Evolutionary conservation across 2,888 invertebrate species (phyloP).

Genomic region (Xanthorhoe spadicearia): DNA sequence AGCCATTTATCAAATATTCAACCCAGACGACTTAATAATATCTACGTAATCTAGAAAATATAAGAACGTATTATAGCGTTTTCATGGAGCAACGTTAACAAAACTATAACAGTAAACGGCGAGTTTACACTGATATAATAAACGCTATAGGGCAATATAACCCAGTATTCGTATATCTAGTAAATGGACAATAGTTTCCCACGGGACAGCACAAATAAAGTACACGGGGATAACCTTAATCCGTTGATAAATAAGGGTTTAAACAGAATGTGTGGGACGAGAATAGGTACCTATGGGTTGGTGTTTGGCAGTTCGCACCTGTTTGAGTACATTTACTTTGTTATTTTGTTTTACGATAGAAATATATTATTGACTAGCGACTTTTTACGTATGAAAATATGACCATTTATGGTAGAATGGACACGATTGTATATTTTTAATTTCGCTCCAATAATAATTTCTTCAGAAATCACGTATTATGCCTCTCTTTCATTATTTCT

Average conservation of each 20-base stretch:
- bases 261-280: slow-evolving; percentile 47
- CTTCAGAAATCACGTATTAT: too few species aligned
- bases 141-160: slow-evolving; percentile 15
- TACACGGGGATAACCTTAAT: slow-evolving; percentile 71
- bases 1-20: not conserved
- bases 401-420: too few species aligned
- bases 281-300: slow-evolving; percentile 12
- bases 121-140: slow-evolving; percentile 20
- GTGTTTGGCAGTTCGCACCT: slow-evolving; percentile 29
- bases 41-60: not conserved
- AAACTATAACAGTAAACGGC: slow-evolving; percentile 23
- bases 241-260: slow-evolving; percentile 70
- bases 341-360: not conserved
- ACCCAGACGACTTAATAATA: not conserved
- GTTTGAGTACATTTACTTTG: slow-evolving; percentile 32
- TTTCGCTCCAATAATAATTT: too few species aligned
- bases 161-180: slow-evolving; percentile 30
- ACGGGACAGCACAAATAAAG: slow-evolving; percentile 73
- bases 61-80: not conserved
- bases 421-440: too few species aligned
- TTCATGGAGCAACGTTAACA: slow-evolving; percentile 12
- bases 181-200: slow-evolving; percentile 66
- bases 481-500: too few species aligned
- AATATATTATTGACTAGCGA: too few species aligned
- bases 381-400: too few species aligned